Conservation (phyloP, 2,113 vertebrate species). For the Tenebrosternarchus preto region DNA sequence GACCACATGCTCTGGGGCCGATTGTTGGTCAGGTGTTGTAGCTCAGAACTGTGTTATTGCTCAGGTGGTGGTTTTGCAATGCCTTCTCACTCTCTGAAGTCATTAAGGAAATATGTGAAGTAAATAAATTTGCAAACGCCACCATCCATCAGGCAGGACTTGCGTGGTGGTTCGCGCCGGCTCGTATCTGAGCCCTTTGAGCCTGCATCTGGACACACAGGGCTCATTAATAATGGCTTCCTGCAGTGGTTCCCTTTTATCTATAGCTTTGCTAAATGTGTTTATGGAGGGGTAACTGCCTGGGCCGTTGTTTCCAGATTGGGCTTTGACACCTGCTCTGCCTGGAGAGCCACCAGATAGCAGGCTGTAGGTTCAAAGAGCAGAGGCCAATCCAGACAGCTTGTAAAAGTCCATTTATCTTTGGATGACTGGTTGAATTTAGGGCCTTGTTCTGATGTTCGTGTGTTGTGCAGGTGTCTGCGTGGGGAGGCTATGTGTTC, state of each 20-base stretch:
- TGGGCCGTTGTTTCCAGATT: not conserved
- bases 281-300: conserved; percentile 12
- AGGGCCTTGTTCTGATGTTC: not conserved
- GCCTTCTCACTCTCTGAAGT: conserved; percentile 10
- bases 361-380: not conserved
- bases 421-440: not conserved
- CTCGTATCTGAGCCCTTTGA: conserved; percentile 25
- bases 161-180: not conserved
- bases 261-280: conserved; percentile 23
- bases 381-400: not conserved
- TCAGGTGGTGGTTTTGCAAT: not conserved
- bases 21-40: not conserved
- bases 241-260: conserved; percentile 21
- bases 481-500: conserved; percentile 86
- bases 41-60: conserved; percentile 10
- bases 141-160: conserved; percentile 30
- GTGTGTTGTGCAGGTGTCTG: conserved; percentile 81
- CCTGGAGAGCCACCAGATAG: not conserved
- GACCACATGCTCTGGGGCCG: not conserved
- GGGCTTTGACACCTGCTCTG: conserved; percentile 4
- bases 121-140: conserved; percentile 35
- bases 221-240: conserved; percentile 41
- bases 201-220: conserved; percentile 8
- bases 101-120: conserved; percentile 46
- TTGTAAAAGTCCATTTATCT: not conserved